These are phyloP conservation scores for Enteromius anoplus DNA, from an alignment of 2,797 vertebrate genomes.

Conservation along the genomic window DNA sequence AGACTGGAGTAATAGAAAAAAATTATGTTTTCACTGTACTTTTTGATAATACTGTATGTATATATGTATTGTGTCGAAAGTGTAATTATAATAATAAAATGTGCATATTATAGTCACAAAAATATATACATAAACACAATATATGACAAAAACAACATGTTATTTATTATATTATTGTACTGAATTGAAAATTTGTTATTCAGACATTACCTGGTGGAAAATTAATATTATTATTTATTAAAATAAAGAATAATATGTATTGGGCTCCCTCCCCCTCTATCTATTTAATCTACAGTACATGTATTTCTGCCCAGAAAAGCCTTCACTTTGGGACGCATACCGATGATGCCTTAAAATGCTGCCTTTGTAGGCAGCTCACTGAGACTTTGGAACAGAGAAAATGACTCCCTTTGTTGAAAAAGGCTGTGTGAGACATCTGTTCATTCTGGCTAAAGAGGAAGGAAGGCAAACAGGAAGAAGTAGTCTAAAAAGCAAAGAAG, in stretches of 20 bases:
- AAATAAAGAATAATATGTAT: not conserved
- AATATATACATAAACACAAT: not conserved
- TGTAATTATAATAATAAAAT: not conserved
- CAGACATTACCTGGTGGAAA: not conserved
- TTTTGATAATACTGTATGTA: too few relatives aligned
- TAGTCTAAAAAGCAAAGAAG: slow-evolving; percentile 19
- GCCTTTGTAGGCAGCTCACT: not conserved
- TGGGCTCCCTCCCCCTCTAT: not conserved
- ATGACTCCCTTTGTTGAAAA: slow-evolving; percentile 18
- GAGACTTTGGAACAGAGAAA: slow-evolving; percentile 2
- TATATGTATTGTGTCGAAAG: not conserved
- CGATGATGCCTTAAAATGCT: not conserved
- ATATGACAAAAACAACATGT: not conserved
- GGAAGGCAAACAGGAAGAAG: slow-evolving; percentile 29
- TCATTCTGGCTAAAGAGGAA: slow-evolving; percentile 22
- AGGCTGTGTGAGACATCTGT: slow-evolving; percentile 31
- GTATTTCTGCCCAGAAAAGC: not conserved
- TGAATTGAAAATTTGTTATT: not conserved
- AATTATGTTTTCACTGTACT: not conserved
- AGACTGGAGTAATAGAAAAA: not conserved
- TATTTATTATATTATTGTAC: not conserved
- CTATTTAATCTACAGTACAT: not conserved
- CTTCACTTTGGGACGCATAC: too few relatives aligned
- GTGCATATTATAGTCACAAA: not conserved
- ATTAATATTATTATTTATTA: not conserved